Conservation (phyloP, 2,113 vertebrate species). For the Leptodactylus fuscus region DNA sequence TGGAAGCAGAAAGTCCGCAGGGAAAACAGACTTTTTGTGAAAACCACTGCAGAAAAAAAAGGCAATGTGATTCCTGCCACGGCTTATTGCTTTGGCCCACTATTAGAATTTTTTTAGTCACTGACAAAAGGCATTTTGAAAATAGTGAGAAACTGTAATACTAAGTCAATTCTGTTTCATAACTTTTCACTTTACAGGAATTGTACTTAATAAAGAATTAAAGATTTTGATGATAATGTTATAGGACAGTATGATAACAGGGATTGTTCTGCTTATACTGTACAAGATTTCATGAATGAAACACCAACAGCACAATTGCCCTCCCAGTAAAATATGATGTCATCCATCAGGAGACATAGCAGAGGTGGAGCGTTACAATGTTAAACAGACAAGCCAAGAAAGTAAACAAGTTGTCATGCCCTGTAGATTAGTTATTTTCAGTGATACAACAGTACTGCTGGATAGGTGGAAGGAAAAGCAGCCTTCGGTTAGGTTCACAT, state of each 20-base stretch:
- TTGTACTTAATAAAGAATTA: not conserved
- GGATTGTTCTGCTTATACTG: not conserved
- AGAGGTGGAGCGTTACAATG: not conserved
- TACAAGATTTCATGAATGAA: not conserved
- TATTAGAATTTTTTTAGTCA: too few species aligned
- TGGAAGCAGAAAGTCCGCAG: too few species aligned
- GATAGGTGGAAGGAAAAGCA: too few species aligned
- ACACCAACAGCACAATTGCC: not conserved
- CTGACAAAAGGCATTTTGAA: too few species aligned
- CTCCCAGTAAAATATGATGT: not conserved
- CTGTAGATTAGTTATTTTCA: not conserved
- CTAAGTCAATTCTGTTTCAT: too few species aligned
- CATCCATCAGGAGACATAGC: conserved; percentile 9
- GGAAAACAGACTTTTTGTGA: too few species aligned
- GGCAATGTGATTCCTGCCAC: too few species aligned
- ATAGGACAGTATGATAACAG: not conserved
- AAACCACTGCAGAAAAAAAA: too few species aligned
- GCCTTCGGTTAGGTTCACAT: too few species aligned
- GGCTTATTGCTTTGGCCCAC: too few species aligned
- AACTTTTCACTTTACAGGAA: not conserved
- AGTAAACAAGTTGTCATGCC: not conserved
- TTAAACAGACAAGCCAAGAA: conserved; percentile 5
- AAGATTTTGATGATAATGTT: not conserved
- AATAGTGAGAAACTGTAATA: too few species aligned
- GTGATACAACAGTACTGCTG: too few species aligned